Evolutionary conservation across 2,888 invertebrate species (phyloP).

Genomic region (Lasioglossum zephyrum): DNA sequence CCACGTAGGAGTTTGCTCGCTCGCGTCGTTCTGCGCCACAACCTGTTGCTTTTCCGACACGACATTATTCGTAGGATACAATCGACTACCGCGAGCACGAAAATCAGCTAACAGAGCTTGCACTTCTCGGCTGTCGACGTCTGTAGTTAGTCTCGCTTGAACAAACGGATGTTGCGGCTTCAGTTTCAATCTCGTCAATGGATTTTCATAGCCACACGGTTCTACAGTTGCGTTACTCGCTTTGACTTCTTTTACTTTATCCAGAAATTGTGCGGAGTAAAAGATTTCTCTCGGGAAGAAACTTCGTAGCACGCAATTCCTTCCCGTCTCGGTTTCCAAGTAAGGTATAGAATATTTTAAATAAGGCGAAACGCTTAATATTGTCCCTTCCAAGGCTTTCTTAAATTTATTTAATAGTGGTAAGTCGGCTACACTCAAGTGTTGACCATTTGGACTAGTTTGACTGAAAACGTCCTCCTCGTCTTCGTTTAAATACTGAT

Average conservation of each 20-base stretch:
- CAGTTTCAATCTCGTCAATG: constrained; percentile 76
- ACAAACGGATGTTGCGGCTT: constrained; percentile 91
- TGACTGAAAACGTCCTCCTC: constrained; percentile 83
- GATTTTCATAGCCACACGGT: constrained; percentile 54
- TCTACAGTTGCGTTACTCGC: constrained; percentile 66
- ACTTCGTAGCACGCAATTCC: constrained; percentile 89
- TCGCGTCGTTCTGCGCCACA: constrained; percentile 28
- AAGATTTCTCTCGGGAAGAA: constrained; percentile 91
- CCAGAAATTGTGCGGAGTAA: constrained; percentile 88
- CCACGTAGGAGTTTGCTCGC: constrained; percentile 45
- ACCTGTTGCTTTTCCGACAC: constrained; percentile 58
- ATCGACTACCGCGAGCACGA: constrained; percentile 91
- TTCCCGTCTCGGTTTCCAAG: constrained; percentile 93
- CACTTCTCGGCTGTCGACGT: constrained; percentile 88
- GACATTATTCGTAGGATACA: constrained; percentile 74
- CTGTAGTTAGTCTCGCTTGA: constrained; percentile 88
- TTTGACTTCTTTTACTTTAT: constrained; percentile 78
- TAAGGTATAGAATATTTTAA: constrained; percentile 94
- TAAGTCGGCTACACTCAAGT: constrained; percentile 86
- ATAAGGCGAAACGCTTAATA: constrained; percentile 94
- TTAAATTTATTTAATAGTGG: constrained; percentile 89
- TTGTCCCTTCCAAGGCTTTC: constrained; percentile 90
- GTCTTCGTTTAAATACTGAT: constrained; percentile 85
- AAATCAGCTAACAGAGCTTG: constrained; percentile 93
- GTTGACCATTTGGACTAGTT: constrained; percentile 80